phyloP scores from a whole-genome alignment of 2,888 invertebrate genomes.

The Lumbricus terrestris region DNA sequence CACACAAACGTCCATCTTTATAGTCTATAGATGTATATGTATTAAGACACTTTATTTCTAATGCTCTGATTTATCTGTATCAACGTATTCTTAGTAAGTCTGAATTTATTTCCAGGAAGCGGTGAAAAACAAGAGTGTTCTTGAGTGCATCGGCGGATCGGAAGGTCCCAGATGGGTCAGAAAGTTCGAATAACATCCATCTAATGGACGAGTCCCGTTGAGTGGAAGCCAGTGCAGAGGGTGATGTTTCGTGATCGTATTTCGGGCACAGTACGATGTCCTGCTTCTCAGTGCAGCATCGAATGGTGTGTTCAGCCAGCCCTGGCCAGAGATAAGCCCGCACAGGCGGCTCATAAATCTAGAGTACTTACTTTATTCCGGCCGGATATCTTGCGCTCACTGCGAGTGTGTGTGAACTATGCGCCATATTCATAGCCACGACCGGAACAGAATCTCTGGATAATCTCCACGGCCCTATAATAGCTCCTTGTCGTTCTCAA shows the following conservation, averaged over 20 bases:
- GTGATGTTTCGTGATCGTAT: background rate
- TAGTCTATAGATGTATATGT: background rate
- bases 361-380: background rate
- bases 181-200: too few species aligned
- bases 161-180: too few species aligned
- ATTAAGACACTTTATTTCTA: background rate
- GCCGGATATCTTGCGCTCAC: background rate
- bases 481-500: too few species aligned
- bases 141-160: too few species aligned
- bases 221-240: background rate
- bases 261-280: too few species aligned
- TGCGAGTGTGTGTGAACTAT: background rate
- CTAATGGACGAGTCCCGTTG: background rate
- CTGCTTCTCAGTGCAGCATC: background rate
- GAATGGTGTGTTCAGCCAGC: background rate
- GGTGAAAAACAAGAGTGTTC: background rate
- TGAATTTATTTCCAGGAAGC: background rate
- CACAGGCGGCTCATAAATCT: background rate
- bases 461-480: background rate
- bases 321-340: background rate
- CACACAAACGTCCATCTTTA: background rate
- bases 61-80: too few species aligned
- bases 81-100: background rate
- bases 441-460: background rate
- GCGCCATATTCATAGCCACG: background rate